A percentile compares a stretch with the other conserved stretches of the same genome.
Evolutionary conservation across 2,888 invertebrate genomes (phyloP).

Genomic region (Yponomeuta evonymella): DNA sequence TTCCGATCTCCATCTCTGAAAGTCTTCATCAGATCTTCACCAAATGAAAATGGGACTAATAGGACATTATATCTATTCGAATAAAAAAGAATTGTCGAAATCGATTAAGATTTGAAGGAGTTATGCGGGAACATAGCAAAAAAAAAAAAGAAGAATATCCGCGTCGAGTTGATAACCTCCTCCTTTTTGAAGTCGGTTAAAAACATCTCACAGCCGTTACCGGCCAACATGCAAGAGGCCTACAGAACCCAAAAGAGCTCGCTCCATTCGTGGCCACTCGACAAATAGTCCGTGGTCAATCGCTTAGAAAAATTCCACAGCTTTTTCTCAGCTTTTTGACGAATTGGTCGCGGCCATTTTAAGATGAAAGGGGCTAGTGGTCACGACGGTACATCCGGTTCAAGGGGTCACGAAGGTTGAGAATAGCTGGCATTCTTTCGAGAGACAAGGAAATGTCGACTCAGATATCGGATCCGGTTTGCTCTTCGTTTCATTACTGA

Average conservation of each 20-base stretch:
- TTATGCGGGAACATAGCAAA: too few relatives aligned
- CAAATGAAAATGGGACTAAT: too few relatives aligned
- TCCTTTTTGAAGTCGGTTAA: too few relatives aligned
- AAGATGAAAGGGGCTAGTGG: conserved; percentile 69
- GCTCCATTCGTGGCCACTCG: conserved; percentile 29
- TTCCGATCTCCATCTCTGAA: too few relatives aligned
- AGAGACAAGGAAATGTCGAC: background rate
- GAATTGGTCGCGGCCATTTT: conserved; percentile 56
- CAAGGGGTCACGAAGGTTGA: conserved; percentile 29
- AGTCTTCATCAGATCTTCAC: too few relatives aligned
- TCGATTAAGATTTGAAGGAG: too few relatives aligned
- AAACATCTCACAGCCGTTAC: background rate
- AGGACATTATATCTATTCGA: too few relatives aligned
- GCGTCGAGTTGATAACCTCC: too few relatives aligned
- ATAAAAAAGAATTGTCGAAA: too few relatives aligned
- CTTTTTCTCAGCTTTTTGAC: conserved; percentile 39
- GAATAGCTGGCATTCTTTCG: conserved; percentile 15
- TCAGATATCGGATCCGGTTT: too few relatives aligned
- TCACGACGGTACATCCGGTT: conserved; percentile 62
- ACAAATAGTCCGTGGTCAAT: conserved; percentile 62
- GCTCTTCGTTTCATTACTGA: too few relatives aligned
- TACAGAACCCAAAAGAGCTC: background rate
- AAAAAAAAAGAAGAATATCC: too few relatives aligned
- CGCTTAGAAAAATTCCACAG: conserved; percentile 63
- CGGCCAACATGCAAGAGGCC: background rate